Percentiles rank a stretch among this genome's conserved stretches.
Evolutionary conservation across 2,797 vertebrate species (phyloP).

Genomic region (Babyrousa celebensis): DNA sequence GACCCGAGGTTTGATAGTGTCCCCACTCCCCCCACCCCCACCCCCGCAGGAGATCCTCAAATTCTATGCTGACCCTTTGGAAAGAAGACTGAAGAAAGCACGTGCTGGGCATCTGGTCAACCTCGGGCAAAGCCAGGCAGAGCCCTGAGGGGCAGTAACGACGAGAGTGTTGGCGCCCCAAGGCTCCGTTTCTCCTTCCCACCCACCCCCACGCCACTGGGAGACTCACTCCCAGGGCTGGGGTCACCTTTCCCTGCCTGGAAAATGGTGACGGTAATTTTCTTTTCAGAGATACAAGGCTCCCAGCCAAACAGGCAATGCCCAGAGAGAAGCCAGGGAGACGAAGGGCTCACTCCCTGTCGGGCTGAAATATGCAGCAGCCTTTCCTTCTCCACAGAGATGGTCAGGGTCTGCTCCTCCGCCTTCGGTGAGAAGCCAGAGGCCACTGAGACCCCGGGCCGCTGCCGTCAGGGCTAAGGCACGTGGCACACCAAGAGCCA

Average conservation of each 20-base stretch:
- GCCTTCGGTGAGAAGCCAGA: not conserved
- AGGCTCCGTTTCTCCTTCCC: not conserved
- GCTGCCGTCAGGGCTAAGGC: too few species aligned
- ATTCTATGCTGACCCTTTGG: not conserved
- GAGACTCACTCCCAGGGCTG: not conserved
- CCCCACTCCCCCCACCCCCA: rapidly evolving
- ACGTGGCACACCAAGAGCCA: not conserved
- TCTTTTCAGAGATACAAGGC: not conserved
- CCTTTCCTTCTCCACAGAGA: not conserved
- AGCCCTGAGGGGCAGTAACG: not conserved
- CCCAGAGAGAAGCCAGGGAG: not conserved
- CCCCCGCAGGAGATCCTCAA: not conserved
- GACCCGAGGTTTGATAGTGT: not conserved
- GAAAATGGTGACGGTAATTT: not conserved
- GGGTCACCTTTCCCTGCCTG: not conserved
- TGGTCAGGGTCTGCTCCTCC: not conserved
- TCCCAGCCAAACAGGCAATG: not conserved
- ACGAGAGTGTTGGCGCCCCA: rapidly evolving
- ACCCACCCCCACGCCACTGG: rapidly evolving
- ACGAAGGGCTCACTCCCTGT: not conserved
- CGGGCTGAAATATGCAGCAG: rapidly evolving
- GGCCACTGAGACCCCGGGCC: not conserved
- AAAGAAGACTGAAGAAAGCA: not conserved
- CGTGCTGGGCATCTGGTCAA: not conserved
- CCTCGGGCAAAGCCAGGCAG: not conserved